Evolutionary conservation across 2,888 invertebrate genomes (phyloP).

Genomic region (Melikaiella ostensackeni): DNA sequence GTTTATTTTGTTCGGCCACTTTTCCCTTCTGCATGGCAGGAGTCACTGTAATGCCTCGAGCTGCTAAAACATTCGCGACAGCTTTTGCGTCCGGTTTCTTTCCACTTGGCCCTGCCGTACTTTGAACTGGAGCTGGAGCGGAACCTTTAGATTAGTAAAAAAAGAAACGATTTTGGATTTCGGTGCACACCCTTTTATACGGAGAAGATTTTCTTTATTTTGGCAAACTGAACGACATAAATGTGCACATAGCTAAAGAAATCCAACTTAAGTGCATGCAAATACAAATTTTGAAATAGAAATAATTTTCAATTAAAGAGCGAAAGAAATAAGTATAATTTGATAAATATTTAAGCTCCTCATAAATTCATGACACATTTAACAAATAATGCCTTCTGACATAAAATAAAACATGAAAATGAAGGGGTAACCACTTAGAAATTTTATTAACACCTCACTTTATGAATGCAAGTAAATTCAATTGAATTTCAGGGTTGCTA

Average conservation of each 20-base stretch:
- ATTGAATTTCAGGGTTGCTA: too few relatives aligned
- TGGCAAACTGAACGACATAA: constrained; percentile 12
- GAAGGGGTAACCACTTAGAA: too few relatives aligned
- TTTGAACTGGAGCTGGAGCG: constrained; percentile 73
- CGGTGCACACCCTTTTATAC: constrained; percentile 17
- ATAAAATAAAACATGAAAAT: too few relatives aligned
- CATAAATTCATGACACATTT: too few relatives aligned
- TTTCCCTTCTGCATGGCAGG: constrained; percentile 80
- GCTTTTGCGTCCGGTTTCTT: constrained; percentile 86
- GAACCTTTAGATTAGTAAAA: constrained; percentile 72
- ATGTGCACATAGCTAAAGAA: constrained; percentile 40
- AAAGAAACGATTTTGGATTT: constrained; percentile 19
- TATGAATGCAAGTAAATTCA: too few relatives aligned
- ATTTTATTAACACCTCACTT: too few relatives aligned
- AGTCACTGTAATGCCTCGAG: constrained; percentile 88
- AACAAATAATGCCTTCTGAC: too few relatives aligned
- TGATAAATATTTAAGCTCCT: neutral
- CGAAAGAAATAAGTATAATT: constrained; percentile 11
- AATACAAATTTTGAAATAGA: neutral
- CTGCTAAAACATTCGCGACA: constrained; percentile 87
- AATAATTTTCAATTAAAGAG: neutral
- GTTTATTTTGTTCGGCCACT: constrained; percentile 56
- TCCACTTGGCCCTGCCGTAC: constrained; percentile 62
- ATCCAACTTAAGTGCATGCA: constrained; percentile 15
- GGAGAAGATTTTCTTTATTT: constrained; percentile 17